Conservation (phyloP, 2,888 invertebrate genomes). For the Drosophila nigritarsus region DNA sequence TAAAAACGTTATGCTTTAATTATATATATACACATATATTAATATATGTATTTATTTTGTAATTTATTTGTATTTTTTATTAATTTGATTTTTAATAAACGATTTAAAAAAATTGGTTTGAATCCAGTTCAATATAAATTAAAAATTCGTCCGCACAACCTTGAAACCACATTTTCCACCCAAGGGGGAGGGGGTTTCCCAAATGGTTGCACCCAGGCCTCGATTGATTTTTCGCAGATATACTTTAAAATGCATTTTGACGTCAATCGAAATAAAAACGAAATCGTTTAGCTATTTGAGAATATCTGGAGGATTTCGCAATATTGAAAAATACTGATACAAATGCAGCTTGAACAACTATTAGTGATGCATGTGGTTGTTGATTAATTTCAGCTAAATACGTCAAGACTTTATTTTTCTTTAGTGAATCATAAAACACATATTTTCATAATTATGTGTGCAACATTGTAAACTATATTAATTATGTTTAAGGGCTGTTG, state of each 20-base stretch:
- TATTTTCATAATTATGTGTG: slow-evolving; percentile 27
- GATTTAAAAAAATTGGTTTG: neutral
- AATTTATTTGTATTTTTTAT: neutral
- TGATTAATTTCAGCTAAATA: slow-evolving; percentile 7
- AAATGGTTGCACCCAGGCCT: neutral
- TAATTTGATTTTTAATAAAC: neutral
- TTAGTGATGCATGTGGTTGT: neutral
- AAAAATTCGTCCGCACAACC: neutral
- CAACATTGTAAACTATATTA: slow-evolving; percentile 34
- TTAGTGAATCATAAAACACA: slow-evolving; percentile 31
- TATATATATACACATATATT: too few relatives aligned
- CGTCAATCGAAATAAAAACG: neutral
- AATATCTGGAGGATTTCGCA: neutral
- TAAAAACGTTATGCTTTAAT: neutral
- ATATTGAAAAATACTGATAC: neutral
- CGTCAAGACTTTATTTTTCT: slow-evolving; percentile 46
- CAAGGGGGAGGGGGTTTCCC: neutral
- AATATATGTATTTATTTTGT: neutral
- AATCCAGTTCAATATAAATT: neutral
- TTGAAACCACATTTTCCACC: neutral
- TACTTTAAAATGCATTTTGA: neutral
- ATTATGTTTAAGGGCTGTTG: slow-evolving; percentile 23
- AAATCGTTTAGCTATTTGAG: neutral
- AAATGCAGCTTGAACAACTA: neutral
- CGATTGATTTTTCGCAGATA: slow-evolving; percentile 3